A percentile compares a stretch with the other conserved stretches of the same genome.
Conservation (phyloP, 2,797 vertebrate genomes). For the Sebastes paucispinis region DNA sequence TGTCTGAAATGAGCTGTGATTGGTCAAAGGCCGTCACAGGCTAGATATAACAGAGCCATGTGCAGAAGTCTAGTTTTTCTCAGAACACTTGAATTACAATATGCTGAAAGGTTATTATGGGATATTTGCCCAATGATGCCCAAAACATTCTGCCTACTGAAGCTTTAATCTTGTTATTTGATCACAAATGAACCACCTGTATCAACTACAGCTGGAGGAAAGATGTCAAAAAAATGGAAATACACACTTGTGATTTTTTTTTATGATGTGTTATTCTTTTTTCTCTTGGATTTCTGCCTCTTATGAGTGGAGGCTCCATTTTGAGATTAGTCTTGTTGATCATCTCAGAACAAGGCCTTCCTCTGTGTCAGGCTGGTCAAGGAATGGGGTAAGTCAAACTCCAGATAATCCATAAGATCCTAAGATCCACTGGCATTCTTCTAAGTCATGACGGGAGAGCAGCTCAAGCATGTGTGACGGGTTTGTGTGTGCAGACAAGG, state of each 20-base stretch:
- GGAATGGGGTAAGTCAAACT: slow-evolving; percentile 55
- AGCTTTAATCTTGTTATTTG: background rate
- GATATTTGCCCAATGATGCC: no score
- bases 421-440: slow-evolving; percentile 53
- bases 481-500: background rate
- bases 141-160: no score
- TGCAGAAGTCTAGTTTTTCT: no score
- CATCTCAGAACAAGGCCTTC: slow-evolving; percentile 63
- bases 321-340: slow-evolving; percentile 50
- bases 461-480: slow-evolving; percentile 6
- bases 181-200: background rate
- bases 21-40: no score
- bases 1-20: no score
- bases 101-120: no score
- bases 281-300: slow-evolving; percentile 7
- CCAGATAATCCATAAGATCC: slow-evolving; percentile 61
- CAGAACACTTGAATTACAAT: no score
- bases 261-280: background rate
- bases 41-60: no score
- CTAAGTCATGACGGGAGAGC: slow-evolving; percentile 7
- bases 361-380: slow-evolving; percentile 54
- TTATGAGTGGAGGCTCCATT: slow-evolving; percentile 20
- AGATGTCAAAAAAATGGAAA: background rate
- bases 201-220: background rate
- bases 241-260: background rate